Percentiles rank a stretch among this genome's conserved stretches.
Conservation (phyloP, 2,888 invertebrate species). For the Diloba caeruleocephala region DNA sequence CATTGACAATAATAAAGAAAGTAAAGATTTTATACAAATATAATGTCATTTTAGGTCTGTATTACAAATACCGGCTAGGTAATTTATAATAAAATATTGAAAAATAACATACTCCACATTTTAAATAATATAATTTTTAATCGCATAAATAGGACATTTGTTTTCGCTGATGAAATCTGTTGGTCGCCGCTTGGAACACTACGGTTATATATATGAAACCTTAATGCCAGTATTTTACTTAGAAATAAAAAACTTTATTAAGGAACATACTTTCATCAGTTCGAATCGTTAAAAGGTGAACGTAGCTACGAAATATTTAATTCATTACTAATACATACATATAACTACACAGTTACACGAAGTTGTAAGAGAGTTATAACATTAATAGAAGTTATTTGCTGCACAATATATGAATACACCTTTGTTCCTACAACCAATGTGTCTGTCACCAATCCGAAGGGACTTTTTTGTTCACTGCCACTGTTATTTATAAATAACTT, state of each 20-base stretch:
- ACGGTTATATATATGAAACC: conserved; percentile 69
- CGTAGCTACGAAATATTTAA: conserved; percentile 51
- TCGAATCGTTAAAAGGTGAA: conserved; percentile 58
- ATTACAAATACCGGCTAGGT: conserved; percentile 74
- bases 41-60: conserved; percentile 83
- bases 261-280: conserved; percentile 75
- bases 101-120: conserved; percentile 70
- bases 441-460: conserved; percentile 6
- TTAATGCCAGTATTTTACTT: conserved; percentile 83
- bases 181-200: conserved; percentile 53
- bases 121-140: conserved; percentile 51
- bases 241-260: conserved; percentile 84
- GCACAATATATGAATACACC: conserved; percentile 35
- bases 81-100: conserved; percentile 69
- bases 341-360: conserved; percentile 60
- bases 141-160: conserved; percentile 46
- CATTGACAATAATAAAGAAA: conserved; percentile 84
- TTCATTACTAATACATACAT: conserved; percentile 58
- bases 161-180: conserved; percentile 42
- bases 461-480: no score
- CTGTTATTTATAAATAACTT: no score
- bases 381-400: conserved; percentile 38
- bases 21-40: conserved; percentile 87
- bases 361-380: conserved; percentile 58
- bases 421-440: conserved; percentile 10